Conservation (phyloP, 2,888 invertebrate species). For the Luffia ferchaultella region DNA sequence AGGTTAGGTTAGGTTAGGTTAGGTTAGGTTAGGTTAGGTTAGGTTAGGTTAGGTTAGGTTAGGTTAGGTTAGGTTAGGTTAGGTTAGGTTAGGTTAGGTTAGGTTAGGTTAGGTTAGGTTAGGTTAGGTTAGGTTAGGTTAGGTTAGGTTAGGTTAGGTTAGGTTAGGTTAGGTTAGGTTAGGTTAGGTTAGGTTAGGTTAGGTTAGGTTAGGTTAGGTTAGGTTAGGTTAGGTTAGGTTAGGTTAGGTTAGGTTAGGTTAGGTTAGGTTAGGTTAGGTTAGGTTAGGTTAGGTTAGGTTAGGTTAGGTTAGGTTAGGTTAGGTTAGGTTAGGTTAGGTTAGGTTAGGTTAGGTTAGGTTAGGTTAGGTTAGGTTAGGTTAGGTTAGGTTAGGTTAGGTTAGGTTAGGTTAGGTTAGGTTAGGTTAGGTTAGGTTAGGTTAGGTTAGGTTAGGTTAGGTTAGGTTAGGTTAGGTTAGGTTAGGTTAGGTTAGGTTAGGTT, state of each 20-base stretch:
- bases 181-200: constrained; percentile 11
- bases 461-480: constrained; percentile 15
- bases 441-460: constrained; percentile 16
- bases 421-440: constrained; percentile 17
- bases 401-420: constrained; percentile 16
- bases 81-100: constrained; percentile 14
- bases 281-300: constrained; percentile 14
- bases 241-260: constrained; percentile 14
- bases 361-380: constrained; percentile 17
- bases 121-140: constrained; percentile 10
- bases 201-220: constrained; percentile 16
- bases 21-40: constrained; percentile 7
- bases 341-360: constrained; percentile 17
- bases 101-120: constrained; percentile 12
- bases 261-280: constrained; percentile 13
- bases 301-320: constrained; percentile 18
- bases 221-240: constrained; percentile 15
- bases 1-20: constrained; percentile 9
- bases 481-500: constrained; percentile 13
- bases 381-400: constrained; percentile 16
- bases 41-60: constrained; percentile 8
- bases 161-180: constrained; percentile 10
- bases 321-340: constrained; percentile 17
- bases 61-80: constrained; percentile 11
- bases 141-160: constrained; percentile 11